Conservation (phyloP, 2,888 invertebrate genomes). For the Drymonia ruficornis region DNA sequence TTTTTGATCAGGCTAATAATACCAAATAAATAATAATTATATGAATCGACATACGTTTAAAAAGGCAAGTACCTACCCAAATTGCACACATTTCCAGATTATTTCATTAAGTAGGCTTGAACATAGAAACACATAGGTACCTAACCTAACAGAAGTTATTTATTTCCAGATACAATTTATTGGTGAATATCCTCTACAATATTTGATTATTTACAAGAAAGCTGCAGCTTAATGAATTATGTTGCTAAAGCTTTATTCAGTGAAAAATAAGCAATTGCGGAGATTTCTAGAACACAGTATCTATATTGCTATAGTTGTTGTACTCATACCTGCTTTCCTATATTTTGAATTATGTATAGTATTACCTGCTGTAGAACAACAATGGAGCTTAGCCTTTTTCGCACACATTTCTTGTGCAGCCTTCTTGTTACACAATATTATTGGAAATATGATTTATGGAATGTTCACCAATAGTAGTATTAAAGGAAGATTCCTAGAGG, state of each 20-base stretch:
- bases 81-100: no score
- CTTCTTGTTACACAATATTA: conserved; percentile 90
- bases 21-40: no score
- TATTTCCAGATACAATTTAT: no score
- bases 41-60: no score
- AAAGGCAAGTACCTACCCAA: no score
- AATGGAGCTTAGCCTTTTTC: conserved; percentile 82
- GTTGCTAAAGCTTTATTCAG: conserved; percentile 55
- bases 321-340: conserved; percentile 87
- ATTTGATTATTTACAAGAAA: background rate
- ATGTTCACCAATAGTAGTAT: conserved; percentile 92
- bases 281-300: conserved; percentile 72
- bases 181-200: no score
- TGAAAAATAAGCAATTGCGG: conserved; percentile 60
- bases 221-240: conserved; percentile 30
- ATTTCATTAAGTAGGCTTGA: no score
- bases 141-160: no score
- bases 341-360: conserved; percentile 91
- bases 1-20: no score
- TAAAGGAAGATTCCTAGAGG: conserved; percentile 82
- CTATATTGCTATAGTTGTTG: conserved; percentile 83
- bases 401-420: conserved; percentile 86
- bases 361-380: conserved; percentile 87
- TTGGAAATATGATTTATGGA: conserved; percentile 91
- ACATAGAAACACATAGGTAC: no score